Base-by-base conservation (phyloP, 2,113 vertebrate genomes). In the Syngnathoides biaculeatus region DNA sequence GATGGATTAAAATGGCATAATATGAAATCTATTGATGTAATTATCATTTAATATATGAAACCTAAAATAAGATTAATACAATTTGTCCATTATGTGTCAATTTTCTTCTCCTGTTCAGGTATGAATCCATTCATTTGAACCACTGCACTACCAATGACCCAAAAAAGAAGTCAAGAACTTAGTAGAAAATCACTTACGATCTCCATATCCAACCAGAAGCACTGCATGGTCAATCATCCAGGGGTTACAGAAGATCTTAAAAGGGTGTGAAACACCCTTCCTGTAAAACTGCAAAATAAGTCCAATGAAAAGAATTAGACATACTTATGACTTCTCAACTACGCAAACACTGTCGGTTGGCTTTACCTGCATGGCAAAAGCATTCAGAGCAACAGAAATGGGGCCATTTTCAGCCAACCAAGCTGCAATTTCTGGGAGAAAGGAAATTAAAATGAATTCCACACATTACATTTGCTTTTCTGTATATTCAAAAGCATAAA, bases 151-250 rank as follows among this genome's bases (percentile, higher is more conserved):
- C 9, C n/a, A 20, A 48, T 48, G 30, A 40, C 13, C n/a, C n/a
- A n/a, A n/a, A n/a, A n/a, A n/a, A n/a, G n/a, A n/a, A n/a, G n/a
- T 47, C 35, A 30, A 50, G 26, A 5, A 43, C 27, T 27, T 22
- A 7, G 22, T 52, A 5, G 9, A 48, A 6, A 24, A 17, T 26
- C 0, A 68, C 93, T 93, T 81, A 96, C 95, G 93, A 59, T 93
- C 88, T 83, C 95, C 95, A 0, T 93, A 97, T 87, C 95, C 95
- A 71, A 95, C 94, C 14, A 97, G 60, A 65, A 96, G 88, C 74
- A 96, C 94, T 0, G 94, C 95, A 0, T 97, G 95, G 85, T 96
- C 94, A 0, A 96, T 94, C 92, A 94, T 92, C 94, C 94, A 95
- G 38, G 93, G 90, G 79, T 92, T 95, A 74, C 95, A 97, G 73